Evolutionary conservation across 2,113 vertebrate genomes (phyloP), one percentile per base, ranked within the genome.

Genomic region (Otolemur garnettii): DNA sequence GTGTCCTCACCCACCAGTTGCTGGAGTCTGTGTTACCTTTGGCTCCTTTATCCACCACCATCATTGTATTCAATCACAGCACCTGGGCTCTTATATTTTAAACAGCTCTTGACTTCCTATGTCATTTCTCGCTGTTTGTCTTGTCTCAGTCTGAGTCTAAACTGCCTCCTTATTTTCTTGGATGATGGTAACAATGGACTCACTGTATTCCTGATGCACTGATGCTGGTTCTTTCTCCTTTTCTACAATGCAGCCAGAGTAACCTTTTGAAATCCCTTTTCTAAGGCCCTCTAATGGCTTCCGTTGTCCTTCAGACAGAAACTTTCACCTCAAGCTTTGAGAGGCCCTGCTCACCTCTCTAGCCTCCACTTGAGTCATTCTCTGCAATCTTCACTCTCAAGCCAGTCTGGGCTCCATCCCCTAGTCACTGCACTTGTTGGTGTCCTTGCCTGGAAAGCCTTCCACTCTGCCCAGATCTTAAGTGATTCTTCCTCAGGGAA

Each of bases 61-160:
- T 1, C 1, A 12, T 17, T 6, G 0, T 6, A 1, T 7, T 35
- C 35, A 18, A 2, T 55, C n/a, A 6, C 1, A 59, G 35, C 45
- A 9, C 35, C 72, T 42, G 1, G 55, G 38, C 10, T 21, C 57
- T 62, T 59, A 11, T 26, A 15, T 30, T 50, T 66, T n/a, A 68
- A 78, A 24, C 14, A 12, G 64, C 21, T 33, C 57, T 78, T 55
- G 57, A 79, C 72, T 55, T 69, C 38, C 35, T 66, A 9, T 15
- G 64, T 62, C 28, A 8, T 55, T 77, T 69, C 62, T 68, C 26
- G 57, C n/a, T 18, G 0, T n/a, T 62, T 15, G 15, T 14, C 8
- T 45, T 3, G 33, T 60, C n/a, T 93, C 55, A 89, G n/a, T 38
- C 28, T 22, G 42, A 90, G 11, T 68, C 35, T 55, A 45, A 24